phyloP scores from a whole-genome alignment of 2,113 vertebrate species.

The Azemiops feae region DNA sequence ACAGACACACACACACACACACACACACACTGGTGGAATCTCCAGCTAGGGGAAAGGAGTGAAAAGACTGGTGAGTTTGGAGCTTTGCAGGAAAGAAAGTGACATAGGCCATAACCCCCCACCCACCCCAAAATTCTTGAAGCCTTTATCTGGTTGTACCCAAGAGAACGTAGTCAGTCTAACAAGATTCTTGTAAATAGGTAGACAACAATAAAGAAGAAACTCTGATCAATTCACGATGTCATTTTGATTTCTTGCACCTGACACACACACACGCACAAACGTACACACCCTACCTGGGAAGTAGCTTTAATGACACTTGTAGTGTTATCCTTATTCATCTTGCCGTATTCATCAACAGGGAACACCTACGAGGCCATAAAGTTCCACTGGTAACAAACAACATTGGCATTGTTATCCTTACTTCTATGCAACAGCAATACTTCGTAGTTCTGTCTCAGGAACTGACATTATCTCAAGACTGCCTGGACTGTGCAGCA shows the following conservation, averaged over 20 bases:
- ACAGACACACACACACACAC: neutral
- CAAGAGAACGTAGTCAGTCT: no score
- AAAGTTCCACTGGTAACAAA: slow-evolving; percentile 42
- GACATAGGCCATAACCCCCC: no score
- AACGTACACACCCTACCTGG: neutral
- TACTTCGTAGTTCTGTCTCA: slow-evolving; percentile 53
- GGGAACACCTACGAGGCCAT: slow-evolving; percentile 58
- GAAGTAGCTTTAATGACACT: slow-evolving; percentile 38
- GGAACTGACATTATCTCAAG: slow-evolving; percentile 43
- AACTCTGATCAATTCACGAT: no score
- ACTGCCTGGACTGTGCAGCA: slow-evolving; percentile 54
- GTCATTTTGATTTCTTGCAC: no score
- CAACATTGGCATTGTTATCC: slow-evolving; percentile 62
- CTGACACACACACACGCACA: neutral
- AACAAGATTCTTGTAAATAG: no score
- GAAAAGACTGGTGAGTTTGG: no score
- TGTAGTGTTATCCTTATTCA: slow-evolving; percentile 59
- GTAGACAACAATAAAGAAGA: no score
- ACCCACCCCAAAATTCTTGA: no score
- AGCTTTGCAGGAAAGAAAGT: no score
- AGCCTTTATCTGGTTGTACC: no score
- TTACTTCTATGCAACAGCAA: slow-evolving; percentile 52
- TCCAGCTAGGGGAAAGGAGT: no score
- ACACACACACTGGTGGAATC: neutral
- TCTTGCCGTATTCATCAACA: slow-evolving; percentile 57